Conservation (phyloP, 2,888 invertebrate genomes). For the Crepidodera aurea region DNA sequence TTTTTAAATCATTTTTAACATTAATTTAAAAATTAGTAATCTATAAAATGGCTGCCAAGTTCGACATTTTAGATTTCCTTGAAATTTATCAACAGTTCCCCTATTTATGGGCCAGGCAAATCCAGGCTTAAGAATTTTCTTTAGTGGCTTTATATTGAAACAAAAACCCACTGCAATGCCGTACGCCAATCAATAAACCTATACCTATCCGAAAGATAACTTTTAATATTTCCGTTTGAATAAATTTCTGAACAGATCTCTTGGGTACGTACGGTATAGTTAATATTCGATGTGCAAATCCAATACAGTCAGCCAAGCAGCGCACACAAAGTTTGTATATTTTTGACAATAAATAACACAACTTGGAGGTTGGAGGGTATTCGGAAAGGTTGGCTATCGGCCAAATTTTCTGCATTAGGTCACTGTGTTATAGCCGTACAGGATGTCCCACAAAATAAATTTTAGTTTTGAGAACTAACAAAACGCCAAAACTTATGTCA, state of each 20-base stretch:
- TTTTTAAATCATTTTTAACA: too few species aligned
- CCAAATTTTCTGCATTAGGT: background rate
- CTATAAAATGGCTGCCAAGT: too few species aligned
- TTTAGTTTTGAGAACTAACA: too few species aligned
- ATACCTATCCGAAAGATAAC: background rate
- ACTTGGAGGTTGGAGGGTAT: background rate
- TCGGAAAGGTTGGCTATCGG: background rate
- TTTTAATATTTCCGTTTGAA: background rate
- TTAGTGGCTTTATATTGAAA: too few species aligned
- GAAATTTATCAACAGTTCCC: too few species aligned
- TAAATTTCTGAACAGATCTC: background rate
- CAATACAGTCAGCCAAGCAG: background rate
- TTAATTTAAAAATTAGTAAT: too few species aligned
- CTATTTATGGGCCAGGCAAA: too few species aligned
- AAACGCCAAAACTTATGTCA: too few species aligned
- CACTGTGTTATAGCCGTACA: background rate
- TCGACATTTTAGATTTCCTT: too few species aligned
- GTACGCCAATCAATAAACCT: background rate
- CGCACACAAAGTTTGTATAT: background rate
- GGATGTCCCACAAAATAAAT: background rate
- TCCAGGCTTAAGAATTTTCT: too few species aligned
- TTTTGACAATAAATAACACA: background rate
- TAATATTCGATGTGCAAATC: background rate
- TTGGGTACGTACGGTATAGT: background rate
- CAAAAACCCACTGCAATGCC: background rate